Percentiles rank a stretch among this genome's conserved stretches.
Evolutionary conservation across 2,888 invertebrate genomes (phyloP).

Genomic region (Agrotis segetum): DNA sequence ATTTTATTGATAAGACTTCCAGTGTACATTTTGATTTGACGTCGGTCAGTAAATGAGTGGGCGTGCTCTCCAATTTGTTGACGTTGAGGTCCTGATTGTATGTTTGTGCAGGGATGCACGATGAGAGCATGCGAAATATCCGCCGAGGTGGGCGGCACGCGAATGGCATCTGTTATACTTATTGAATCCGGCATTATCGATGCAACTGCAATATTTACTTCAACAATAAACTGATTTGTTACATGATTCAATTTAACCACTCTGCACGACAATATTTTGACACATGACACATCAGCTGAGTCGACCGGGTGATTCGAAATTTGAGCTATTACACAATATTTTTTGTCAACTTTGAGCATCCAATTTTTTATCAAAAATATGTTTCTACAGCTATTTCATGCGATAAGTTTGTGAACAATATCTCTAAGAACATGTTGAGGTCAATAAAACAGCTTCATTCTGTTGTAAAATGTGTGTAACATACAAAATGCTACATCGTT

Average conservation of each 20-base stretch:
- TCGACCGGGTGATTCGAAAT: no score
- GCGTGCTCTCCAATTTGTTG: conserved; percentile 84
- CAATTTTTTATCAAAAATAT: no score
- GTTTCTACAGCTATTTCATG: no score
- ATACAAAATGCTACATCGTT: no score
- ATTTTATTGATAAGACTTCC: conserved; percentile 51
- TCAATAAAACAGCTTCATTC: no score
- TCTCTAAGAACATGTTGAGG: no score
- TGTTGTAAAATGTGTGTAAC: no score
- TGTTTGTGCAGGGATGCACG: conserved; percentile 80
- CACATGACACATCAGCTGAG: no score
- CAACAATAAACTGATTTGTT: conserved; percentile 56
- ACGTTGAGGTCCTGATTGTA: conserved; percentile 82
- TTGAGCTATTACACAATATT: no score
- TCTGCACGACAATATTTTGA: no score
- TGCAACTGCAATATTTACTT: conserved; percentile 70
- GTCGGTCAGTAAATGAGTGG: conserved; percentile 77
- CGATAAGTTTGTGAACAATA: no score
- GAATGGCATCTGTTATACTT: conserved; percentile 76
- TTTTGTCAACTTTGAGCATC: no score
- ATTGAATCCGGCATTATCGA: conserved; percentile 72
- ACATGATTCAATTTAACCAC: conserved; percentile 49
- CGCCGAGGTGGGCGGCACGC: conserved; percentile 76
- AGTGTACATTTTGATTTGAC: conserved; percentile 55
- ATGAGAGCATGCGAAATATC: conserved; percentile 74